phyloP scores from a whole-genome alignment of 1,140 invertebrate genomes.

The Platyura marginata region DNA sequence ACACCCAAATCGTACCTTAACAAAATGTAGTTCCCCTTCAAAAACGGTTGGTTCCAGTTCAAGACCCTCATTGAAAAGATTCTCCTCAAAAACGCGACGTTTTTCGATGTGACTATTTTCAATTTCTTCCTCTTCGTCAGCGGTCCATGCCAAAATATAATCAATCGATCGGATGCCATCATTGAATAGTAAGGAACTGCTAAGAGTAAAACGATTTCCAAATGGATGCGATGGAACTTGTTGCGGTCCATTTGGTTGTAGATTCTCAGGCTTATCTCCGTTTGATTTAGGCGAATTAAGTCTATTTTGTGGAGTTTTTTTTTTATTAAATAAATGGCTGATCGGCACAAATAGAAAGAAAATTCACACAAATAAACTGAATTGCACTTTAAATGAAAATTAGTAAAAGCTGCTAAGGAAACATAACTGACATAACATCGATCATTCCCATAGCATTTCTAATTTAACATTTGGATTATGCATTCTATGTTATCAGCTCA shows the following conservation, averaged over 20 bases:
- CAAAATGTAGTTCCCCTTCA: conserved; percentile 41
- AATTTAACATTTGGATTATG: no score
- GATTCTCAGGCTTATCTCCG: background rate
- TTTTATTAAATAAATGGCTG: background rate
- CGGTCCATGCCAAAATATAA: conserved; percentile 59
- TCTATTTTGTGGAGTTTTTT: background rate
- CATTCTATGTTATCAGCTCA: no score
- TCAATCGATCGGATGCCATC: conserved; percentile 52
- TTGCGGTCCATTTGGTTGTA: no score
- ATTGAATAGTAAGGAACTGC: conserved; percentile 34
- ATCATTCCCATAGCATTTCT: no score
- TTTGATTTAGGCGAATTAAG: background rate
- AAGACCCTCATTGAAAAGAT: conserved; percentile 45
- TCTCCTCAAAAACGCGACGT: conserved; percentile 40
- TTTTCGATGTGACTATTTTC: conserved; percentile 20
- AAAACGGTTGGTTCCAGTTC: conserved; percentile 42
- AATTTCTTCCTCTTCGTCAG: conserved; percentile 24
- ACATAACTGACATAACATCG: no score
- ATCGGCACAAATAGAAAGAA: background rate
- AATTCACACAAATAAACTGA: background rate
- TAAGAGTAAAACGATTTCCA: background rate
- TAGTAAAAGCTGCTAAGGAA: no score
- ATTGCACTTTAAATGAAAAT: background rate
- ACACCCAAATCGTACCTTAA: conserved; percentile 31
- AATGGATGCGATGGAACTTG: background rate